Percentiles rank a stretch among this genome's conserved stretches.
Conservation (phyloP, 2,797 vertebrate genomes). For the Myotis vivesi region DNA sequence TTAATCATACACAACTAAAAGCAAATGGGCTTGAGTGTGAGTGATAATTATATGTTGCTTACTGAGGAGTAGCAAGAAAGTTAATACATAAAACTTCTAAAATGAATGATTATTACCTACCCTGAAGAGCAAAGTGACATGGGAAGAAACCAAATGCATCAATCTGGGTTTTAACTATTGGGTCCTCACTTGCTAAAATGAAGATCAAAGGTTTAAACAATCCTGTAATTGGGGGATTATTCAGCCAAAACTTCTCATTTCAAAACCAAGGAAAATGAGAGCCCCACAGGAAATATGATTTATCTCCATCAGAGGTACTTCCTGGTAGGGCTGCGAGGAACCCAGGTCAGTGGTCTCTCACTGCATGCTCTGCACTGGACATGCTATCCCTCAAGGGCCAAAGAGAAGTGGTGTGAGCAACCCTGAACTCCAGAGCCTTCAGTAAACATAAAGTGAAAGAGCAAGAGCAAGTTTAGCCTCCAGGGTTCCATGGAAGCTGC, state of each 20-base stretch:
- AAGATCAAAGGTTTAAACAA: neutral
- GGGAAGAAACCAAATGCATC: slow-evolving; percentile 26
- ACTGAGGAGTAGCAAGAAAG: neutral
- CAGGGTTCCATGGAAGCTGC: neutral
- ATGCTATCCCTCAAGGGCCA: neutral
- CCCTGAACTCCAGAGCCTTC: neutral
- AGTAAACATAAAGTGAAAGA: neutral
- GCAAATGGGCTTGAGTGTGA: slow-evolving; percentile 26
- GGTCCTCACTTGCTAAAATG: neutral
- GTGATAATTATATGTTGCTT: slow-evolving; percentile 14
- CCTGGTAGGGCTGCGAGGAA: neutral
- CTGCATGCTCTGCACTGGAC: neutral
- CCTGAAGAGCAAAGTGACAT: neutral
- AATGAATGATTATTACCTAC: slow-evolving; percentile 26
- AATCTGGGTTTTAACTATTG: neutral
- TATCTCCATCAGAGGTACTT: neutral
- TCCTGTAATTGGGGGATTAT: neutral
- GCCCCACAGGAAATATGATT: slow-evolving; percentile 9
- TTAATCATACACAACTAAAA: slow-evolving; percentile 51
- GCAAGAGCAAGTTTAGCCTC: neutral
- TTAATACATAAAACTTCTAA: neutral
- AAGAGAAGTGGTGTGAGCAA: neutral
- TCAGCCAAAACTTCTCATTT: neutral
- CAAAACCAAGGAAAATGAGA: slow-evolving; percentile 17
- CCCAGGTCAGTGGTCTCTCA: neutral